Evolutionary conservation across 1,140 invertebrate genomes (phyloP), one percentile per base, ranked within the genome.

Genomic region (Arion vulgaris): DNA sequence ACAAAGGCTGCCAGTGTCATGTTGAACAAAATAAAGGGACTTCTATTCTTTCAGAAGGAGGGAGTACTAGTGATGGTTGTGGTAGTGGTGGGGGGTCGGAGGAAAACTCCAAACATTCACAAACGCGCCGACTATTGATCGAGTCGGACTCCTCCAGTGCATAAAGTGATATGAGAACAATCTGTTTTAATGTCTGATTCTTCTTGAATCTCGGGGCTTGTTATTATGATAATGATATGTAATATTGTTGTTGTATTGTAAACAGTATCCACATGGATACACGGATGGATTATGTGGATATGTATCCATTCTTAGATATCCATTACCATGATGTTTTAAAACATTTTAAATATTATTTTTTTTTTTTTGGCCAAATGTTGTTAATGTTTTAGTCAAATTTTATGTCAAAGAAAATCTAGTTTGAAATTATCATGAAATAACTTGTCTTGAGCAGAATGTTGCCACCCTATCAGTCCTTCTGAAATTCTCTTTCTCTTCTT

Each of bases 1-100:
- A 94, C 75, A 94, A 95, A 86, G 96, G 96, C 81, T 95, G 95
- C 87, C 86, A 88, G 73, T 91, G 90, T 69, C 13, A 72, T 45
- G 39, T 39, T 17, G 78, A 53, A 79, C 66, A 66, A 9, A 66
- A 53, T 2, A 81, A 81, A 32, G 62, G 62, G 57, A 81, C 53
- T 38, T 69, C 62, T 49, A 49, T 81, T 41, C 69, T 81, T 81
- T 81, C 80, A 81, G 49, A 2, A 53, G 80, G 80, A 17, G 51
- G 71, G 15, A 66, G 11, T 34, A 36, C 66, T 62, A 68, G 68
- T 1, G 34, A 66, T 41, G 68, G 62, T 34, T 49, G 80, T 72
- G 62, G 41, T 13, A 38, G 68, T 36, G 57, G 19, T 5, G 45
- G n/a, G 23, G 62, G 19, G 11, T 26, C 23, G 53, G 75, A 39